A percentile compares a stretch with the other conserved stretches of the same genome.
phyloP scores from a whole-genome alignment of 2,888 invertebrate genomes.

The Euspilapteryx auroguttella region DNA sequence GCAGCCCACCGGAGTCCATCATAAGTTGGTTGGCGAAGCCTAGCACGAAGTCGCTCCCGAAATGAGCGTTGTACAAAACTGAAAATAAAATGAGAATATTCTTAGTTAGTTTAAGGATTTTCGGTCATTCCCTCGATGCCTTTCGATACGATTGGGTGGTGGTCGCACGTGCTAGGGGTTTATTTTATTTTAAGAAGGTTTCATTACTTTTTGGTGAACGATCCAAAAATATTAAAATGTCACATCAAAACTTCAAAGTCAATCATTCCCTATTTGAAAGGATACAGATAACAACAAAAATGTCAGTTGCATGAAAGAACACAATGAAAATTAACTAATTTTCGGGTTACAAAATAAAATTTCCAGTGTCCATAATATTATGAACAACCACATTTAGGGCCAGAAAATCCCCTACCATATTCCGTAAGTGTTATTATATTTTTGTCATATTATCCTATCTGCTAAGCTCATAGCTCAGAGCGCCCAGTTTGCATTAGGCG shows the following conservation, averaged over 20 bases:
- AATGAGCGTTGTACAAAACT: slow-evolving; percentile 26
- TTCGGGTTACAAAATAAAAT: slow-evolving; percentile 59
- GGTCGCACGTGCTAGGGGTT: no score
- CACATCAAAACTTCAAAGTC: no score
- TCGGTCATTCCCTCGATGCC: no score
- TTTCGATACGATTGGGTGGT: no score
- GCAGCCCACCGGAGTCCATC: slow-evolving; percentile 15
- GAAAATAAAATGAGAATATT: slow-evolving; percentile 9
- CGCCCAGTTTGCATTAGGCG: no score
- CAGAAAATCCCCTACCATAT: slow-evolving; percentile 12
- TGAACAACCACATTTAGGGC: slow-evolving; percentile 19
- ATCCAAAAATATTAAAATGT: no score
- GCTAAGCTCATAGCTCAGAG: no score
- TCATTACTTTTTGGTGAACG: no score
- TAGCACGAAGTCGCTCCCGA: slow-evolving; percentile 19
- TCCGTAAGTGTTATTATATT: slow-evolving; percentile 22
- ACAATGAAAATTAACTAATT: slow-evolving; percentile 19
- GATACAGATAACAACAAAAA: slow-evolving; percentile 11
- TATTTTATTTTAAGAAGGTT: no score
- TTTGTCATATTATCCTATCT: slow-evolving; percentile 1
- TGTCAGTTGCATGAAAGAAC: slow-evolving; percentile 28
- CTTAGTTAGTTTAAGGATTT: no score
- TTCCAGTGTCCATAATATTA: slow-evolving; percentile 35
- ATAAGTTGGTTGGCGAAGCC: slow-evolving; percentile 23
- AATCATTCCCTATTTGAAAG: no score